A percentile compares a stretch with the other conserved stretches of the same genome.
Conservation (phyloP, 1,140 invertebrate genomes). For the Nasonia longicornis region DNA sequence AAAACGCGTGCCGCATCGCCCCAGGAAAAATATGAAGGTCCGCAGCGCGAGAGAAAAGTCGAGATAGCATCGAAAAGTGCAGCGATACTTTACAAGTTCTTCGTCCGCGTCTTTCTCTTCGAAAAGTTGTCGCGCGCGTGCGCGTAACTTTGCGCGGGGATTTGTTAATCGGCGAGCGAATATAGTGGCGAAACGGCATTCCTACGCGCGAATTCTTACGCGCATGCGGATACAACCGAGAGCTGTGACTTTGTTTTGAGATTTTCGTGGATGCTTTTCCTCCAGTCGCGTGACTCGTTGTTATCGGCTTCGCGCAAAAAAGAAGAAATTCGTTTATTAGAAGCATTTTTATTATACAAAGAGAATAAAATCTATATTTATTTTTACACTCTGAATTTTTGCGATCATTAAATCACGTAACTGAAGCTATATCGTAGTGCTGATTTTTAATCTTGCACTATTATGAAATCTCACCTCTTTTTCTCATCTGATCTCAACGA, state of each 20-base stretch:
- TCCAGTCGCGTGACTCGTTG: background rate
- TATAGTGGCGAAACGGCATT: background rate
- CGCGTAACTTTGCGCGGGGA: background rate
- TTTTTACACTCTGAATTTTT: no score
- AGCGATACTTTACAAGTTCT: background rate
- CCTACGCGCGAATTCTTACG: slow-evolving; percentile 10
- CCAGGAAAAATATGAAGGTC: background rate
- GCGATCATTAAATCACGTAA: no score
- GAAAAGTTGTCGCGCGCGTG: background rate
- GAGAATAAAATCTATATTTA: no score
- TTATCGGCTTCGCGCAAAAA: background rate
- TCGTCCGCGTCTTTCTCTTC: background rate
- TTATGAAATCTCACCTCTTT: background rate
- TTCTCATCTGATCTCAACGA: background rate
- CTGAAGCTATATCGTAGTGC: no score
- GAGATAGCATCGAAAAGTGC: background rate
- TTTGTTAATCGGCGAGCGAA: background rate
- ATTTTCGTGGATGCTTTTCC: no score
- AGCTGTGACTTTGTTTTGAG: no score
- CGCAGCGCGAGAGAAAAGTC: background rate
- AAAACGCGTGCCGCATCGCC: background rate
- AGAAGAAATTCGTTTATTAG: no score
- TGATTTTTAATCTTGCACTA: no score
- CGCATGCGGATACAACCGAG: background rate
- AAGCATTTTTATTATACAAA: no score